A percentile compares a stretch with the other conserved stretches of the same genome.
Conservation (phyloP, 2,888 invertebrate species). For the Orthosia gracilis region DNA sequence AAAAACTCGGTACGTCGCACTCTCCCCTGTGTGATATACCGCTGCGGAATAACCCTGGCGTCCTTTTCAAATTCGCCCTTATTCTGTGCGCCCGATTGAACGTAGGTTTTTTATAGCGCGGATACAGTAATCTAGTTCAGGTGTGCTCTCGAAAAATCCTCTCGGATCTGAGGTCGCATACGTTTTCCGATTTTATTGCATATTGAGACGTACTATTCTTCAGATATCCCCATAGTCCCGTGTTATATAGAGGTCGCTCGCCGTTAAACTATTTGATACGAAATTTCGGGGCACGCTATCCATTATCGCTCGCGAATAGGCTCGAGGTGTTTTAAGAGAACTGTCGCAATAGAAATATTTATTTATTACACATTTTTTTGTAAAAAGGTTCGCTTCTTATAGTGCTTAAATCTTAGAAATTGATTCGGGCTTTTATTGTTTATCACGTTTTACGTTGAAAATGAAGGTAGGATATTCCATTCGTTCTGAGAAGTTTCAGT, state of each 20-base stretch:
- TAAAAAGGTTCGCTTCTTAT: constrained; percentile 4
- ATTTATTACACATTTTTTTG: constrained; percentile 36
- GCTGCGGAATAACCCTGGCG: constrained; percentile 78
- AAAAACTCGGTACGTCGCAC: constrained; percentile 67
- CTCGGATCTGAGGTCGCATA: constrained; percentile 86
- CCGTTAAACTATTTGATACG: constrained; percentile 80
- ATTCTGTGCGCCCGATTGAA: constrained; percentile 81
- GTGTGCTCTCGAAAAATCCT: constrained; percentile 87
- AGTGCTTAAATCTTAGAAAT: constrained; percentile 3
- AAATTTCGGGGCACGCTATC: constrained; percentile 68
- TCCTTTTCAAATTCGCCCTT: constrained; percentile 84
- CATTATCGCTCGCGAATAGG: constrained; percentile 56
- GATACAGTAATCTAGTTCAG: constrained; percentile 90
- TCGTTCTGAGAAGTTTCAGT: neutral
- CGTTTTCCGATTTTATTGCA: constrained; percentile 88
- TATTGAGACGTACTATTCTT: constrained; percentile 89
- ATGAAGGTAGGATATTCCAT: neutral
- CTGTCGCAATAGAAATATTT: constrained; percentile 50
- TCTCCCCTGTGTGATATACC: constrained; percentile 79
- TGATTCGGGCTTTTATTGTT: constrained; percentile 3
- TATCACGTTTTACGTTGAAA: neutral
- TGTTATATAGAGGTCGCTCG: constrained; percentile 78
- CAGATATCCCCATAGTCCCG: constrained; percentile 80
- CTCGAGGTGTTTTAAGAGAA: constrained; percentile 47
- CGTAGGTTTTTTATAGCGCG: constrained; percentile 85